Evolutionary conservation across 2,888 invertebrate genomes (phyloP), one percentile per base, ranked within the genome.

Genomic region (Euplagia quadripunctaria): DNA sequence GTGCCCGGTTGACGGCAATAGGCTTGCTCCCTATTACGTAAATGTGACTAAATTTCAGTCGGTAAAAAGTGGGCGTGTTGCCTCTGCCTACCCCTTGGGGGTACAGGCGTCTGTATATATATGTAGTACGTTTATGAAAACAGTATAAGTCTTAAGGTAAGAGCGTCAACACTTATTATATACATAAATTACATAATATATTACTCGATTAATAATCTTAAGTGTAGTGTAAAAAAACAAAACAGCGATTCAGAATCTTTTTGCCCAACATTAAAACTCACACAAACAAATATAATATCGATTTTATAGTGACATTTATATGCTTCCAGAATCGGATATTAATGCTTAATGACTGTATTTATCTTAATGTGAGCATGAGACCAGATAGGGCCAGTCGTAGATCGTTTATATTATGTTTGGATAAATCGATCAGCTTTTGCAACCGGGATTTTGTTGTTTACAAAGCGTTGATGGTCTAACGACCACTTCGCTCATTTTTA

Each of bases 221-320:
- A 51, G 4, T 14, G 14, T 8, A 14, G 51, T 51, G 17, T 20
- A 58, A 58, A n/a, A 31, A 1, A 31, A 20, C 5, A 31, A 1
- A 31, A 20, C 5, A 17, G 58, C 58, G 17, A 58, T 4, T 51
- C 4, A 17, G 14, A 6, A 52, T 14, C 17, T 17, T 17, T 52
- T 6, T 52, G 17, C 17, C 52, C 31, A 61, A 17, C 20, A 7
- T 58, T 58, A 58, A 16, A 61, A 61, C 20, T 61, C 12, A 11
- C 12, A 61, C 61, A 31, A 71, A 69, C 41, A 75, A 74, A 74
- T 79, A 71, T 42, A 72, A n/a, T 76, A 68, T 49, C 64, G 17
- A 64, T 49, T 82, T 75, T 75, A 82, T 72, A 46, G 49, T 51
- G 72, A 75, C 76, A 80, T 46, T 73, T 72, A 78, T 71, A 14